A percentile compares a stretch with the other conserved stretches of the same genome.
These are phyloP conservation scores for Autographa gamma DNA, from an alignment of 2,888 invertebrate genomes.

Conservation along the genomic window DNA sequence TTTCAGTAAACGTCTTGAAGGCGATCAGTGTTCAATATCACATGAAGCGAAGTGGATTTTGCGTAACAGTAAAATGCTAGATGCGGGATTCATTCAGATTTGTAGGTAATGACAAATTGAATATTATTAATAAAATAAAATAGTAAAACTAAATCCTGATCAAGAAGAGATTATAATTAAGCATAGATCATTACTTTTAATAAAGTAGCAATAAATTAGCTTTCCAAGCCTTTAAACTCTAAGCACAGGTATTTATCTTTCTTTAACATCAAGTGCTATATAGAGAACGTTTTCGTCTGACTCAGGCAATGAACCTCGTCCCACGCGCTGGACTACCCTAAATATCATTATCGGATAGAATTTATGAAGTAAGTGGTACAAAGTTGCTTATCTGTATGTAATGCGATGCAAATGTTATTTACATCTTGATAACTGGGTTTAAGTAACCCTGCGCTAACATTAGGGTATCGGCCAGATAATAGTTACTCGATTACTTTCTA, in stretches of 20 bases:
- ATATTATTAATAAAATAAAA: too few relatives aligned
- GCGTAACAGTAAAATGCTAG: too few relatives aligned
- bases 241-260: not conserved
- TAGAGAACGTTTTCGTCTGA: constrained; percentile 34
- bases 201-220: not conserved
- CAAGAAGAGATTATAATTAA: not conserved
- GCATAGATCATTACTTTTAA: not conserved
- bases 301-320: constrained; percentile 48
- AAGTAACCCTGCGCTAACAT: constrained; percentile 28
- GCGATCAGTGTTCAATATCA: too few relatives aligned
- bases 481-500: constrained; percentile 17
- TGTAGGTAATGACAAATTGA: too few relatives aligned
- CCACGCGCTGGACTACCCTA: constrained; percentile 47
- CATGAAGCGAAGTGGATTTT: too few relatives aligned
- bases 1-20: not conserved
- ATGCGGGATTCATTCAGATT: too few relatives aligned
- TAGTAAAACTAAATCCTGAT: too few relatives aligned
- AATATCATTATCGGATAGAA: constrained; percentile 43
- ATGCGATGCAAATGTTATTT: constrained; percentile 50
- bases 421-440: constrained; percentile 34
- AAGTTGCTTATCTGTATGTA: constrained; percentile 47
- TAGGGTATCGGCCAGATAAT: constrained; percentile 22
- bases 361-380: constrained; percentile 44
- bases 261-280: not conserved
- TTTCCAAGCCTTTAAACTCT: not conserved